Evolutionary conservation across 2,797 vertebrate genomes (phyloP).

Genomic region (Phoeniculus purpureus): DNA sequence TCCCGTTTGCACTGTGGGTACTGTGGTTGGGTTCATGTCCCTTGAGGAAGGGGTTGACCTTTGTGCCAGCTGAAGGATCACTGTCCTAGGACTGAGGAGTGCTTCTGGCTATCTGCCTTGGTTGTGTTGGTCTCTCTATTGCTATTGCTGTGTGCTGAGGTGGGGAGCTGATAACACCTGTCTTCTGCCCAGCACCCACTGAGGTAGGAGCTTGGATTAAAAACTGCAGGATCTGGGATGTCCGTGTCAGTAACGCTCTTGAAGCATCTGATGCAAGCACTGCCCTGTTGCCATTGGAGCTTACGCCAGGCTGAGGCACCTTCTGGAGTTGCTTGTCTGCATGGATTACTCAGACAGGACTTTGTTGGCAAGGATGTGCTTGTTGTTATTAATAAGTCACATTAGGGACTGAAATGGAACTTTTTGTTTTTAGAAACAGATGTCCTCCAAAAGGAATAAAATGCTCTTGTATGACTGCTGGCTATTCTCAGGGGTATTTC

Average conservation of each 20-base stretch:
- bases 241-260: not conserved
- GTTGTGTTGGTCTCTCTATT: fast-evolving
- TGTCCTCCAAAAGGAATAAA: not conserved
- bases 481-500: not conserved
- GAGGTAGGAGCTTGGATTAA: not conserved
- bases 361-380: not conserved
- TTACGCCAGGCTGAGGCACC: not conserved
- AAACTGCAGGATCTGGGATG: not conserved
- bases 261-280: not conserved
- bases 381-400: not conserved
- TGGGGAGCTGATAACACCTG: not conserved
- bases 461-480: constrained; percentile 12
- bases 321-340: not conserved
- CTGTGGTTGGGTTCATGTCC: fast-evolving
- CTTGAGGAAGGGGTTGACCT: not conserved
- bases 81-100: not conserved
- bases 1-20: not conserved
- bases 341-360: not conserved
- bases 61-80: not conserved
- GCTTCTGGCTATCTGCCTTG: not conserved
- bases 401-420: not conserved
- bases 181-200: not conserved
- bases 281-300: not conserved
- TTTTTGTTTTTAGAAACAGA: not conserved
- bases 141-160: not conserved